phyloP scores from a whole-genome alignment of 1,140 invertebrate species.

The Sycophaga agraensis region DNA sequence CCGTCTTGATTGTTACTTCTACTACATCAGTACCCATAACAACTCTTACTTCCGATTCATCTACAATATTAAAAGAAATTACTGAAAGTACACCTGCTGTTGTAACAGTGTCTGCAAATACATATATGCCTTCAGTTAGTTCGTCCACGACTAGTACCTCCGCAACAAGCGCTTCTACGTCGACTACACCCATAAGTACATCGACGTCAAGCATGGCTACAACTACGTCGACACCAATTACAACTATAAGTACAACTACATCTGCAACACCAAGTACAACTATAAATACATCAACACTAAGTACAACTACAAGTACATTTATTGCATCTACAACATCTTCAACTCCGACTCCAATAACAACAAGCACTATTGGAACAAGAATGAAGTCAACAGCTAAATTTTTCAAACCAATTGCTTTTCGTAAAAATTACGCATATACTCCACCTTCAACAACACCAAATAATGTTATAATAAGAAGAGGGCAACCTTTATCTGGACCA shows the following conservation, averaged over 20 bases:
- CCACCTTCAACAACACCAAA: slow-evolving; percentile 49
- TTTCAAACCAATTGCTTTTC: slow-evolving; percentile 44
- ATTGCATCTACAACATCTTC: slow-evolving; percentile 21
- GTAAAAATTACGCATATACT: slow-evolving; percentile 49
- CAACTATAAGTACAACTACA: neutral
- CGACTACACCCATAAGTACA: neutral
- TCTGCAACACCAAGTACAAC: neutral
- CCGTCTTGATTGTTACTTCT: neutral
- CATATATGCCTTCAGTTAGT: too few species aligned
- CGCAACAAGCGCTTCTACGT: neutral
- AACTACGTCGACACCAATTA: neutral
- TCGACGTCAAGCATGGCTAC: neutral
- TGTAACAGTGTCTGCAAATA: too few species aligned
- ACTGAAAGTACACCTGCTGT: neutral
- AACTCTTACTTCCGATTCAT: neutral
- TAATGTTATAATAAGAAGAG: slow-evolving; percentile 48
- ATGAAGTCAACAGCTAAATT: slow-evolving; percentile 38
- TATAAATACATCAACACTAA: neutral
- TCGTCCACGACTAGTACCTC: too few species aligned
- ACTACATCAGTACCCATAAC: neutral
- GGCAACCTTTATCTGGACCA: slow-evolving; percentile 41
- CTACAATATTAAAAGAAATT: neutral
- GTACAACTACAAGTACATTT: slow-evolving; percentile 4
- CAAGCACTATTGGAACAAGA: slow-evolving; percentile 33
- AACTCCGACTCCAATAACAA: slow-evolving; percentile 28